These are phyloP conservation scores for Pseudorasbora parva DNA, from an alignment of 2,113 vertebrate species.

Conservation along the genomic window DNA sequence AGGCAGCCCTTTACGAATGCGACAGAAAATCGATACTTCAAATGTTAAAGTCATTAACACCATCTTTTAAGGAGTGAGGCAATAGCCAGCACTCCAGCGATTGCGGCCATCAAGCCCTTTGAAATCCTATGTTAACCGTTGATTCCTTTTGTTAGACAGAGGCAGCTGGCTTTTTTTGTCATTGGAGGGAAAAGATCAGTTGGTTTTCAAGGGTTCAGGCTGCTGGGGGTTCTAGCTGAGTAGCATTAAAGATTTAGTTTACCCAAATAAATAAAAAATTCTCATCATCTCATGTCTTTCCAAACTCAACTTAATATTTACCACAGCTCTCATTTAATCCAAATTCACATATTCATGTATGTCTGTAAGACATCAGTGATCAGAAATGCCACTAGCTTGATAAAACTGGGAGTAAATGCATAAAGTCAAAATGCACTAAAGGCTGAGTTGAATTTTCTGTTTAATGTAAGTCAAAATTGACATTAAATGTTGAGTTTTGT, in stretches of 20 bases:
- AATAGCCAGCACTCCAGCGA: neutral
- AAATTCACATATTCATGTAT: neutral
- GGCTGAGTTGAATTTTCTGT: neutral
- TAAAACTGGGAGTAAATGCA: neutral
- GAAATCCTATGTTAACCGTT: constrained; percentile 5
- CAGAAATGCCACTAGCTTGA: neutral
- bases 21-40: constrained; percentile 71
- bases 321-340: neutral
- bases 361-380: neutral
- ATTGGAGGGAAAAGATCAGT: neutral
- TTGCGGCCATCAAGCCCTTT: neutral
- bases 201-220: neutral
- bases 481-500: neutral
- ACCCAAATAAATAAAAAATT: neutral
- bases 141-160: neutral
- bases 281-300: too few relatives aligned
- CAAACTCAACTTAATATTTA: neutral
- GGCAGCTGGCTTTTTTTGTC: neutral
- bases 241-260: neutral
- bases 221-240: neutral
- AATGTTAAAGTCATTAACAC: constrained; percentile 62
- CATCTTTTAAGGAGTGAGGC: constrained; percentile 30
- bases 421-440: neutral
- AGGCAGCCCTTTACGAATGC: constrained; percentile 56
- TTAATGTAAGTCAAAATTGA: neutral